These are phyloP conservation scores for Machaerirhynchus nigripectus DNA, from an alignment of 2,113 vertebrate species.

Conservation along the genomic window DNA sequence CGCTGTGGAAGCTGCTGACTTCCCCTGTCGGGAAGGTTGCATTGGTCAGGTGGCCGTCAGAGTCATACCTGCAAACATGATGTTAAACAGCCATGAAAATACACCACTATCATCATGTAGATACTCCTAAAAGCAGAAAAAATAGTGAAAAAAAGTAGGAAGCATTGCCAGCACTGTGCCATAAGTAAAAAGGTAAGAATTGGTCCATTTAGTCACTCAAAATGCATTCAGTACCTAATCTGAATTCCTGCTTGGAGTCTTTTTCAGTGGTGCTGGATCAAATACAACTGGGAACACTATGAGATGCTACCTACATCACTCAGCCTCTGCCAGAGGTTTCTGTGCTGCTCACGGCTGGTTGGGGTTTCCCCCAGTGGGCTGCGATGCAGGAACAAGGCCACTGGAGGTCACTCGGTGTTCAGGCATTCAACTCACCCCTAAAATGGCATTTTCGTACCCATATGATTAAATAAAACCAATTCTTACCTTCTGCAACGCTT, in stretches of 20 bases:
- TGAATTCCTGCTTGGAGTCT: not conserved
- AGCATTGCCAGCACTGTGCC: constrained; percentile 7
- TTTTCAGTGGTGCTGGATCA: not conserved
- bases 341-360: not conserved
- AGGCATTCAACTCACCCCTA: constrained; percentile 2
- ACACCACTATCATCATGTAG: not conserved
- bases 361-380: not conserved
- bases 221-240: not conserved
- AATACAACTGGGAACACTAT: not conserved
- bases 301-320: not conserved
- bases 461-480: not conserved
- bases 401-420: constrained; percentile 68
- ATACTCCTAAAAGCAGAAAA: not conserved
- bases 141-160: not conserved
- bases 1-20: constrained; percentile 90
- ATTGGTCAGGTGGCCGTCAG: constrained; percentile 90
- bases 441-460: not conserved
- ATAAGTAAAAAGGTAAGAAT: not conserved
- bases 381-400: not conserved
- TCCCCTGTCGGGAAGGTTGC: constrained; percentile 92
- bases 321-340: not conserved
- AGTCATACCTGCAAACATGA: constrained; percentile 83
- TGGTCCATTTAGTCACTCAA: not conserved
- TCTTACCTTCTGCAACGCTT: not conserved
- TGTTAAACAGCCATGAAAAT: not conserved